Evolutionary conservation across 2,888 invertebrate species (phyloP).

Genomic region (Drosophila ustulata): DNA sequence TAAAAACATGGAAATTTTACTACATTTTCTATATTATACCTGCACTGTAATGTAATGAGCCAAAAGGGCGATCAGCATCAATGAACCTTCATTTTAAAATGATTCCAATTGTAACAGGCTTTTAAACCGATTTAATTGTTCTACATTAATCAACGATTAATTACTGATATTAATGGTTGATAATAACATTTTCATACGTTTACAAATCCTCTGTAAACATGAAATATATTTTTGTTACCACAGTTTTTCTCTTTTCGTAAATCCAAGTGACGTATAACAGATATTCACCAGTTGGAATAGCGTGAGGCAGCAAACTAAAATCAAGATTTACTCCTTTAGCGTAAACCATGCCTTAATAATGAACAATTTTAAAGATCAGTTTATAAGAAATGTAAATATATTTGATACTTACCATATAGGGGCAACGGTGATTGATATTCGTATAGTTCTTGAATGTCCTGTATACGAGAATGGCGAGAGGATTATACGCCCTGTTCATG

Average conservation of each 20-base stretch:
- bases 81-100: too few relatives aligned
- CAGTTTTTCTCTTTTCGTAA: neutral
- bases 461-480: conserved; percentile 10
- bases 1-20: too few relatives aligned
- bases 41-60: too few relatives aligned
- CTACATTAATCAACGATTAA: neutral
- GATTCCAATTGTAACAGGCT: too few relatives aligned
- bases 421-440: conserved; percentile 4
- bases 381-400: neutral
- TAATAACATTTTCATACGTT: neutral
- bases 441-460: neutral
- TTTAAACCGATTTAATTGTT: neutral
- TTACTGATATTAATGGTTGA: neutral
- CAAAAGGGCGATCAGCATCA: too few relatives aligned
- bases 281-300: conserved; percentile 32
- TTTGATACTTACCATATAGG: conserved; percentile 1
- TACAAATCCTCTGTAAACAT: neutral
- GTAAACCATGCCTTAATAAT: neutral
- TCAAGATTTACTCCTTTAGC: conserved; percentile 22
- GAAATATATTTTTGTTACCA: conserved; percentile 1
- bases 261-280: neutral
- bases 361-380: neutral
- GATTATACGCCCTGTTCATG: conserved; percentile 13
- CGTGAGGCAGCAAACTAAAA: neutral
- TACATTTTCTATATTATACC: too few relatives aligned